Conservation (phyloP, 2,888 invertebrate genomes). For the Cataglyphis rosenhaueri region DNA sequence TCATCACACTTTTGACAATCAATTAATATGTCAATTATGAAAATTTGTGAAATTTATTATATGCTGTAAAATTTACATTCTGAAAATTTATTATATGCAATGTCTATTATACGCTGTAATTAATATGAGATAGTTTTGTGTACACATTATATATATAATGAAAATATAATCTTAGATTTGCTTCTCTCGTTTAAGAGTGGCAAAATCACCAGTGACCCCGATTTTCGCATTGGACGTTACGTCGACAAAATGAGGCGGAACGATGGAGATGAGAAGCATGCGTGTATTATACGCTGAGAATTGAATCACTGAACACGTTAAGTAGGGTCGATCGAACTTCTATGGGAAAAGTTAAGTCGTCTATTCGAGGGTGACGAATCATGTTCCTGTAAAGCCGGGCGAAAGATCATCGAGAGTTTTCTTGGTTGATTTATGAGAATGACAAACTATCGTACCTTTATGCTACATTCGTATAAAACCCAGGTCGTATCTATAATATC, state of each 20-base stretch:
- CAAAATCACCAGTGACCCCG: background rate
- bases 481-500: background rate
- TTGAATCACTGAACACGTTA: constrained; percentile 61
- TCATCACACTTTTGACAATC: background rate
- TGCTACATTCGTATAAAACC: constrained; percentile 4
- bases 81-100: background rate
- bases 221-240: constrained; percentile 38
- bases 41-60: background rate
- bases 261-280: constrained; percentile 50
- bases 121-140: background rate
- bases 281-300: constrained; percentile 47
- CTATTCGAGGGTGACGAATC: constrained; percentile 57
- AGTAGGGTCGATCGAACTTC: constrained; percentile 53
- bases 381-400: constrained; percentile 47
- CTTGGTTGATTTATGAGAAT: constrained; percentile 52
- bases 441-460: constrained; percentile 23
- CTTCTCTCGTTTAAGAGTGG: background rate
- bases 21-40: background rate
- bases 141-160: background rate
- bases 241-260: constrained; percentile 55
- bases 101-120: background rate
- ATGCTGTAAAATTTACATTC: background rate
- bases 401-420: constrained; percentile 40
- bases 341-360: constrained; percentile 63
- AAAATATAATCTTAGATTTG: background rate